Base-by-base conservation (phyloP, 2,888 invertebrate genomes). In the Ametastegia equiseti region DNA sequence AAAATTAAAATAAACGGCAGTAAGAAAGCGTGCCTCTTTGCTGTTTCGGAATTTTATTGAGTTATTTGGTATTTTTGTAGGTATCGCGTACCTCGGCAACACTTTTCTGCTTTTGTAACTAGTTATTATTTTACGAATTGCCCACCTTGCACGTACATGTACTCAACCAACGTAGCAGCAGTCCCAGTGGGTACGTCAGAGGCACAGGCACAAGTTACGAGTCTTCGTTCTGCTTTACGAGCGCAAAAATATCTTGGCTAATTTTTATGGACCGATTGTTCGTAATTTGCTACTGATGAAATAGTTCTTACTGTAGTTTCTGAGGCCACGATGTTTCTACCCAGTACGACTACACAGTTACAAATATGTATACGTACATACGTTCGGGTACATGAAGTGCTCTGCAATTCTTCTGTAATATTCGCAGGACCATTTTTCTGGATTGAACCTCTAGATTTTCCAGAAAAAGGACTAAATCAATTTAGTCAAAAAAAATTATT, bases 1-100 rank as follows among this genome's bases (percentile, higher is more conserved):
- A 78, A 90, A 90, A 90, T 91, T 91, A 91, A 91, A 91, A 90
- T 91, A 90, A 90, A 91, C 89, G 89, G 88, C 87, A 85, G 88
- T 87, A 88, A 88, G 89, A 88, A 88, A 87, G 85, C 84, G 65
- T 60, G 83, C 83, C 81, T 45, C 81, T 78, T 45, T n/a, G 82
- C 78, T 78, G 83, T 82, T 83, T 80, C 82, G 83, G 82, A 83
- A 84, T 84, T 85, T 84, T 84, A 85, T 84, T 85, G 84, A 82
- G 83, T 84, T 84, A 84, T 84, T 84, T 83, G 83, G 78, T 45
- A 65, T 63, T 65, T 65, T 65, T 67, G 50, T 57, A 81, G 73
- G 57, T 36, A 15, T 42, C n/a, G 27, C 33, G 47, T 77, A 33
- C 80, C 75, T 78, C 69, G 50, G 73, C 80, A 23, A 39, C 33